These are phyloP conservation scores for Spisula subtruncata DNA, from an alignment of 2,888 invertebrate species.

Conservation along the genomic window DNA sequence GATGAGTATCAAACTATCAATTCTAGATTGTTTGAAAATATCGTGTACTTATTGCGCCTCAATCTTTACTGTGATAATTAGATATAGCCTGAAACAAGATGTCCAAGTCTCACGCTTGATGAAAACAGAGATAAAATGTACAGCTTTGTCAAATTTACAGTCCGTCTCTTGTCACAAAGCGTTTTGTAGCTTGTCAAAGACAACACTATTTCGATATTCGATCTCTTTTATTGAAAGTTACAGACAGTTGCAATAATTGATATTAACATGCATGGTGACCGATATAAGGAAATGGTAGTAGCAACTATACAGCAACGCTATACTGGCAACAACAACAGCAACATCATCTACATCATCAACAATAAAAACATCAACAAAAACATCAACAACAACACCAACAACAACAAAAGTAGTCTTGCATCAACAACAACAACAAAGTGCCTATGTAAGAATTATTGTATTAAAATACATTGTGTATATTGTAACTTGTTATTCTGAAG, in stretches of 20 bases:
- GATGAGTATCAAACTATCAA: neutral
- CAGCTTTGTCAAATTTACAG: constrained; percentile 13
- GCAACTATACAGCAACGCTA: neutral
- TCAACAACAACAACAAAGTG: no score
- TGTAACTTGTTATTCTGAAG: no score
- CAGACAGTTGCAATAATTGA: neutral
- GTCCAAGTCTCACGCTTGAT: neutral
- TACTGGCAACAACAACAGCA: neutral
- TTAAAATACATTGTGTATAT: no score
- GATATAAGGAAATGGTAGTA: neutral
- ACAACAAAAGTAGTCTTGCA: no score
- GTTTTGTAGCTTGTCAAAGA: no score
- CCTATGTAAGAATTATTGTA: no score
- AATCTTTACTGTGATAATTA: neutral
- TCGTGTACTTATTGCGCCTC: neutral
- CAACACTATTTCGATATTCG: no score
- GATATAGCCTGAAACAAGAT: neutral
- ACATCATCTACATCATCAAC: neutral
- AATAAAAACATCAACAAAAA: neutral
- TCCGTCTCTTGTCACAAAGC: neutral
- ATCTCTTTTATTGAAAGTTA: neutral
- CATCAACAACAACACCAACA: neutral
- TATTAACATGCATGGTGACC: neutral
- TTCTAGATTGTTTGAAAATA: neutral
- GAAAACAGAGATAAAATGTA: neutral